A percentile compares a stretch with the other conserved stretches of the same genome.
phyloP scores from a whole-genome alignment of 30 jellyfish, hydroid and myxozoan species.

The Hydra vulgaris region DNA sequence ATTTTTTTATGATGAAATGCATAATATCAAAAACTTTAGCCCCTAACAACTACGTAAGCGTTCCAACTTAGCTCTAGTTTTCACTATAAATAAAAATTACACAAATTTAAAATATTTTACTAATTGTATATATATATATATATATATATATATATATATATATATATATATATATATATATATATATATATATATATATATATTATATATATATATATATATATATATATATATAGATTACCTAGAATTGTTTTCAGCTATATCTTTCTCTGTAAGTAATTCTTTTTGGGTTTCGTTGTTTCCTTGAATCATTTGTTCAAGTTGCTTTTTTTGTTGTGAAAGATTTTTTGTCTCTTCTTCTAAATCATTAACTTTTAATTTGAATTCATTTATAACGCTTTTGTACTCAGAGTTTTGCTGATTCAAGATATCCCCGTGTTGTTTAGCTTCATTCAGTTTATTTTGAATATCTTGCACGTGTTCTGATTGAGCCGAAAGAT shows the following conservation, averaged over 20 bases:
- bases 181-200: no score
- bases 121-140: no score
- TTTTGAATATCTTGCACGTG: neutral
- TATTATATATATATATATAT: neutral
- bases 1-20: no score
- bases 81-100: no score
- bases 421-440: neutral
- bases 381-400: neutral
- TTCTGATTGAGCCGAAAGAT: neutral
- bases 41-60: no score
- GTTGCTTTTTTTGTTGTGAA: neutral
- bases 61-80: no score
- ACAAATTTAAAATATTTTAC: no score
- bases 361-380: neutral
- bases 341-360: slow-evolving; percentile 17
- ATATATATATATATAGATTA: neutral
- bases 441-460: neutral
- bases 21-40: no score
- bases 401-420: neutral
- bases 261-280: slow-evolving; percentile 17
- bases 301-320: slow-evolving; percentile 2
- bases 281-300: slow-evolving; percentile 20
- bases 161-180: no score
- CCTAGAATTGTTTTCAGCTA: slow-evolving; percentile 25
- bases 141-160: no score